Percentiles rank a stretch among this genome's conserved stretches.
Evolutionary conservation across 2,888 invertebrate genomes (phyloP).

Genomic region (Monochamus alternatus): DNA sequence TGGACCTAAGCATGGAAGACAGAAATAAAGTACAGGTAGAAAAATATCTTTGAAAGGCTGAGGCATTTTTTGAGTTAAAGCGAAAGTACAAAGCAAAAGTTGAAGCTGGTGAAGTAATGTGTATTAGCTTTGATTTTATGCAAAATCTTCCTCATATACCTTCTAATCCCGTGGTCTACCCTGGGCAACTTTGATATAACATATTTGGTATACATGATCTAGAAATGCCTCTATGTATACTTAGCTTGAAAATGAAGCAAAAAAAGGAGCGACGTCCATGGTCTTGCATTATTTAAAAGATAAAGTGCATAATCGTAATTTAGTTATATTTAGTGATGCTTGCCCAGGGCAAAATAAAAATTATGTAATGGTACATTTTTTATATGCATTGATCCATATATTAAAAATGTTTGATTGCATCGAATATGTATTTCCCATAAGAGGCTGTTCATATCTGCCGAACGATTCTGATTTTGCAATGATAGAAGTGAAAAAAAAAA

Average conservation of each 20-base stretch:
- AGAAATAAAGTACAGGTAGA: constrained; percentile 9
- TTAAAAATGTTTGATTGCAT: constrained; percentile 25
- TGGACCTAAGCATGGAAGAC: constrained; percentile 14
- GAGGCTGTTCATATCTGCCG: constrained; percentile 21
- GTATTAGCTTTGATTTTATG: constrained; percentile 46
- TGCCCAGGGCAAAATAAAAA: constrained; percentile 48
- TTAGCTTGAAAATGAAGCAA: constrained; percentile 40
- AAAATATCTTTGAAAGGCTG: constrained; percentile 29
- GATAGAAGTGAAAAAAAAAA: constrained; percentile 34
- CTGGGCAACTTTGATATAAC: constrained; percentile 46
- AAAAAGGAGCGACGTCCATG: constrained; percentile 43
- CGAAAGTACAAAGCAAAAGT: constrained; percentile 41
- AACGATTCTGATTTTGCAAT: constrained; percentile 36
- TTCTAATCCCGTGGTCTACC: constrained; percentile 44
- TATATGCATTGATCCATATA: constrained; percentile 37
- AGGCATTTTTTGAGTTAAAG: constrained; percentile 33
- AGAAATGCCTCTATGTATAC: constrained; percentile 43
- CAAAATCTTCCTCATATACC: constrained; percentile 49
- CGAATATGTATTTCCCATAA: constrained; percentile 33
- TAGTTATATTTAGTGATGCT: constrained; percentile 41
- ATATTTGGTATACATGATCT: constrained; percentile 48
- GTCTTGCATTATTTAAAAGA: constrained; percentile 39
- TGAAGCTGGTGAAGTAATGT: constrained; percentile 34
- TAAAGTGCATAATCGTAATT: constrained; percentile 15
- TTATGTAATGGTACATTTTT: constrained; percentile 26